Base-by-base conservation (phyloP, 2,797 vertebrate species). In the Poeciliopsis infans region DNA sequence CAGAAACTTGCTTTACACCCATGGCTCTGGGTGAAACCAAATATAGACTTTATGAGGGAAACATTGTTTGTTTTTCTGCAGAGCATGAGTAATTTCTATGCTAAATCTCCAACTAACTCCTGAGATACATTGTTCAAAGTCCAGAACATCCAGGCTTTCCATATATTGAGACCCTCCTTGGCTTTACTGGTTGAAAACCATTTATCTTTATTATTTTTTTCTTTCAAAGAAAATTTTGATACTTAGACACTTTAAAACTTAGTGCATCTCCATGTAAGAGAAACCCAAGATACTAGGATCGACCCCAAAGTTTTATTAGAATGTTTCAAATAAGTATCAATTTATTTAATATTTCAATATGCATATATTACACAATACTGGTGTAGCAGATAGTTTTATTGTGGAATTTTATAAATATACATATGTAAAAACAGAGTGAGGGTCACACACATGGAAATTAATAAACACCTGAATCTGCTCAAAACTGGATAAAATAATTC, bases 31-130 rank as follows among this genome's bases (percentile, higher is more conserved):
- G 39, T 43, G 23, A 69, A 69, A 43, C 66, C 23, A 7, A 45
- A 69, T n/a, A 69, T 41, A 69, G n/a, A 69, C 41, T 39, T 68
- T 12, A 68, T 41, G 64, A 68, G 36, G 59, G 59, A 41, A 51
- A 68, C 33, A 2, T 66, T 8, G 3, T 39, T 66, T 66, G 13
- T 33, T 66, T 64, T 66, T 51, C 49, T 55, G 61, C 61, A 1
- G 61, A 66, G 61, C 23, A 66, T 39, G 33, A 66, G 16, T 0
- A 33, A 10, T 39, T 66, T 66, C 33, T 66, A 23, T 66, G 61
- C 33, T 39, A 33, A 36, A 36, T 64, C 16, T 64, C 31, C 59
- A 36, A 20, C 57, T 33, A 16, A 15, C 36, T 2, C 36, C 33
- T 39, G 33, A 68, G 33, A 68, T 11, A 39, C 33, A 23, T 68